phyloP scores from a whole-genome alignment of 2,113 vertebrate genomes.

The Chrysochloris asiatica region DNA sequence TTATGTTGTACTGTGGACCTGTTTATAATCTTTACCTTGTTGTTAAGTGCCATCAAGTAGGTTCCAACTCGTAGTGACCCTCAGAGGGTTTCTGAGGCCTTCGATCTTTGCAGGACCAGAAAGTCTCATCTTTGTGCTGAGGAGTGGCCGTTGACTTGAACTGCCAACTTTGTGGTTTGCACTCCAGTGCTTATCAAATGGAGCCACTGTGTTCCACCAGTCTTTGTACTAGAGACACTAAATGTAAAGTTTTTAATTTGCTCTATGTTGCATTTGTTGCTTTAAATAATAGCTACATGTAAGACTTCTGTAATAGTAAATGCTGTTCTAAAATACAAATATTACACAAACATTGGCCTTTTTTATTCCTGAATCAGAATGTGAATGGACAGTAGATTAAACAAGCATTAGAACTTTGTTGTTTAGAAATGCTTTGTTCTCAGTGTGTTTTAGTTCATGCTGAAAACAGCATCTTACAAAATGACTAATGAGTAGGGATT shows the following conservation, averaged over 20 bases:
- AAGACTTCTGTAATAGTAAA: background rate
- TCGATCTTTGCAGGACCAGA: too few relatives aligned
- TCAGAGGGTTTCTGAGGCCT: too few relatives aligned
- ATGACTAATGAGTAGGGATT: background rate
- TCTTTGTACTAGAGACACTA: background rate
- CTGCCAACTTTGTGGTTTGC: too few relatives aligned
- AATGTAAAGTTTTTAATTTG: background rate
- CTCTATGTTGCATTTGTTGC: background rate
- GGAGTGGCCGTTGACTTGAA: too few relatives aligned
- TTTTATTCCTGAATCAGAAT: background rate
- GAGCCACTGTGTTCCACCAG: too few relatives aligned
- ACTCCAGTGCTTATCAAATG: too few relatives aligned
- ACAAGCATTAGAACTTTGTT: background rate
- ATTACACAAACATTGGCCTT: background rate
- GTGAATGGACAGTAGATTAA: background rate
- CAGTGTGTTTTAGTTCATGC: constrained; percentile 9
- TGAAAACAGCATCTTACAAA: background rate
- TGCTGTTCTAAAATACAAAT: background rate
- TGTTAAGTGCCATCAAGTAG: too few relatives aligned
- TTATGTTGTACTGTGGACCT: background rate
- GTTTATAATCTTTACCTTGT: background rate
- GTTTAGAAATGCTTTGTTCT: constrained; percentile 27
- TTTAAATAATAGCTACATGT: background rate
- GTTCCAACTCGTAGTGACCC: too few relatives aligned
- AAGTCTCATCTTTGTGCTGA: too few relatives aligned